These are phyloP conservation scores for Cryptosula pallasiana DNA, from an alignment of 2,888 invertebrate species.

Conservation along the genomic window DNA sequence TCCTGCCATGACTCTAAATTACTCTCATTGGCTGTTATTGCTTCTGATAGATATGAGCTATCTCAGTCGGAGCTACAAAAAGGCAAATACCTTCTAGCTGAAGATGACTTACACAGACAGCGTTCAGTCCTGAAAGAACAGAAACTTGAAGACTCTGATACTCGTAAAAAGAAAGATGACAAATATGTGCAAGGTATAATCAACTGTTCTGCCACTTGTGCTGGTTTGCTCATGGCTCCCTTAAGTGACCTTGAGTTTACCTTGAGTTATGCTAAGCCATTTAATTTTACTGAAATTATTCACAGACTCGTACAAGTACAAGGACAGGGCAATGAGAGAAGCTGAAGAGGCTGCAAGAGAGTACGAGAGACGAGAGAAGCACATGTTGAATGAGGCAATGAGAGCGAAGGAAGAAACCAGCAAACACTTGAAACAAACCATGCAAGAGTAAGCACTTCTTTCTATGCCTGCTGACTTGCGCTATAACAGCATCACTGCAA, in stretches of 20 bases:
- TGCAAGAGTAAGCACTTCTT: constrained; percentile 41
- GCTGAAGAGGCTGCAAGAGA: constrained; percentile 27
- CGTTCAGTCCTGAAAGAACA: constrained; percentile 40
- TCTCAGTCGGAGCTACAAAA: constrained; percentile 45
- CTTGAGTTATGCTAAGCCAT: not conserved
- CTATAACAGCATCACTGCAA: too few species aligned
- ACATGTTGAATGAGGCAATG: constrained; percentile 37
- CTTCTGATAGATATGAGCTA: constrained; percentile 49
- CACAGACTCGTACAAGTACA: not conserved
- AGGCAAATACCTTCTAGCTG: constrained; percentile 45
- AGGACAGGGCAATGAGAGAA: not conserved
- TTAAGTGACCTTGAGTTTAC: not conserved
- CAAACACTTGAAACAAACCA: constrained; percentile 40
- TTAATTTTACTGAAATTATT: not conserved
- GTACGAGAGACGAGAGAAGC: constrained; percentile 32
- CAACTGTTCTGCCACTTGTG: not conserved
- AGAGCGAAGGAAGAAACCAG: constrained; percentile 40
- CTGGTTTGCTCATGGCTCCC: not conserved
- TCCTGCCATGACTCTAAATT: too few species aligned
- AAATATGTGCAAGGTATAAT: not conserved
- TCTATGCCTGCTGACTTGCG: too few species aligned
- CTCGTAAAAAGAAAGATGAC: constrained; percentile 10
- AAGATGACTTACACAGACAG: constrained; percentile 43
- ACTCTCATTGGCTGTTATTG: too few species aligned
- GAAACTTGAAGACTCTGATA: constrained; percentile 12